These are phyloP conservation scores for Iselma pallidipennis DNA, from an alignment of 2,888 invertebrate genomes.

Conservation along the genomic window DNA sequence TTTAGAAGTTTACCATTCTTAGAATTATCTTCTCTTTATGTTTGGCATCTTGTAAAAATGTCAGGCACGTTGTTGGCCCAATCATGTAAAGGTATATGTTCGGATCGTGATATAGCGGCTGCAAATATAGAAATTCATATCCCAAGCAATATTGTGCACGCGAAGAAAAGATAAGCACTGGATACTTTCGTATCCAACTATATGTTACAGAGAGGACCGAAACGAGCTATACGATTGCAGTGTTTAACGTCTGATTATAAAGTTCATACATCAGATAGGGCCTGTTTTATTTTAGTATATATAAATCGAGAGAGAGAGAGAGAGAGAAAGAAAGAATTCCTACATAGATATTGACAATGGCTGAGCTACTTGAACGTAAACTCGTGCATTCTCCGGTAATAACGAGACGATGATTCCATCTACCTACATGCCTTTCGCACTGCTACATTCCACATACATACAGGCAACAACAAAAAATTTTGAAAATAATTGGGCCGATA, in stretches of 20 bases:
- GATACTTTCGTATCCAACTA: conserved; percentile 1
- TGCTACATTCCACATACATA: not conserved
- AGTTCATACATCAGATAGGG: conserved; percentile 41
- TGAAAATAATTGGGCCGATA: not conserved
- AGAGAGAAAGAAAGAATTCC: conserved; percentile 25
- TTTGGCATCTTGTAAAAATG: conserved; percentile 4
- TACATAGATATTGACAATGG: conserved; percentile 45
- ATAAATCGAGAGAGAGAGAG: not conserved
- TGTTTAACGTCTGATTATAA: conserved; percentile 35
- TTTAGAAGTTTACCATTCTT: conserved; percentile 3
- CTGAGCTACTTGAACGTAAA: conserved; percentile 43
- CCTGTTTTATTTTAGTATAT: conserved; percentile 36
- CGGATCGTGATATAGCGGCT: conserved; percentile 18
- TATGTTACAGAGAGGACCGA: conserved; percentile 17
- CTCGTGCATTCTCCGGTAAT: conserved; percentile 43
- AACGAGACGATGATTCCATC: conserved; percentile 39
- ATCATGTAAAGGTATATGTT: not conserved
- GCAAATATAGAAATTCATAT: conserved; percentile 41
- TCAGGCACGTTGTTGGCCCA: not conserved
- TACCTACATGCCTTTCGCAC: conserved; percentile 32
- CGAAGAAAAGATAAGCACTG: conserved; percentile 15
- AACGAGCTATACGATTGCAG: conserved; percentile 20
- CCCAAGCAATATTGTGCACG: conserved; percentile 35
- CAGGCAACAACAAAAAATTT: not conserved
- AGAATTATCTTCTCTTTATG: not conserved